Evolutionary conservation across 2,797 vertebrate species (phyloP).

Genomic region (Scolopax bukidnonensis): DNA sequence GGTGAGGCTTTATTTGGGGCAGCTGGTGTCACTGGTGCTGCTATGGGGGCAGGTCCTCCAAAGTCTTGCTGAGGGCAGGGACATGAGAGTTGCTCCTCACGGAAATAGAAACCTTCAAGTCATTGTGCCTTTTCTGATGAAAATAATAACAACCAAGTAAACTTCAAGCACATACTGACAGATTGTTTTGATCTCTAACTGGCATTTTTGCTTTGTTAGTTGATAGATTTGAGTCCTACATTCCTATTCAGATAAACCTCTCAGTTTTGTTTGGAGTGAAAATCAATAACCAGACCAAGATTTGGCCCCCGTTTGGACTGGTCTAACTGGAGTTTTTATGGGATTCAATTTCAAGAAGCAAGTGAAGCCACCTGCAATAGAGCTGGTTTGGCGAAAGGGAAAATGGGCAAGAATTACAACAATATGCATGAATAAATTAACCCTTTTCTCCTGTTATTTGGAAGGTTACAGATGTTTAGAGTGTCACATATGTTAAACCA

Average conservation of each 20-base stretch:
- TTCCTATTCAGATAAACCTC: background rate
- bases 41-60: background rate
- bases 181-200: background rate
- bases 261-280: background rate
- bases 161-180: fast-evolving
- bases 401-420: background rate
- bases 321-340: background rate
- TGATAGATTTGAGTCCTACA: background rate
- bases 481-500: background rate
- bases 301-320: background rate
- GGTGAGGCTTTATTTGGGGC: background rate
- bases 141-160: background rate
- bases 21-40: background rate
- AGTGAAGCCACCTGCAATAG: background rate
- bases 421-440: background rate
- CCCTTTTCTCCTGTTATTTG: background rate
- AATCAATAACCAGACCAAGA: background rate
- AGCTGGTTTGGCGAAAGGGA: background rate
- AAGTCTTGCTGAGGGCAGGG: background rate
- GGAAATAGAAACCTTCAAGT: background rate
- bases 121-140: background rate
- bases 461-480: background rate
- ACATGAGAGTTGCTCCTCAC: fast-evolving
- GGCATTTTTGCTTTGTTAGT: background rate
- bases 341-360: background rate